Evolutionary conservation across 2,888 invertebrate genomes (phyloP), one percentile per base, ranked within the genome.

Genomic region (Trachelus tabidus): DNA sequence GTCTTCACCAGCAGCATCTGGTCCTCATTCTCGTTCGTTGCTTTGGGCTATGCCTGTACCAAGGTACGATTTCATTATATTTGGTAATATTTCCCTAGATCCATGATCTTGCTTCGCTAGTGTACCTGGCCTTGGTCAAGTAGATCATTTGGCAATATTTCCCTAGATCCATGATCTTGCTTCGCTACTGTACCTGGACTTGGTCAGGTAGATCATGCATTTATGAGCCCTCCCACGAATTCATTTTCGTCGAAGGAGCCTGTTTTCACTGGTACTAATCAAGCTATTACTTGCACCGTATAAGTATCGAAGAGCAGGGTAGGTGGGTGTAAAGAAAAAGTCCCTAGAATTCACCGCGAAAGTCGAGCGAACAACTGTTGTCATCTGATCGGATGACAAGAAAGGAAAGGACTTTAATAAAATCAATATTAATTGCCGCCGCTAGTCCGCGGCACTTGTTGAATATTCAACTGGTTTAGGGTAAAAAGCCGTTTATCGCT

Each of bases 351-450:
- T 56, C 2, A 56, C 23, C 56, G 56, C 23, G 9, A 56, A 56
- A 56, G 23, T 56, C 56, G 23, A 56, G 9, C 23, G 56, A 23
- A 79, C 77, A 76, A 77, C 75, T 76, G 80, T 80, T 78, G 74
- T 56, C 69, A 71, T 12, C 40, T 23, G 71, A 56, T 69, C 15
- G 68, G 35, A 37, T 4, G 75, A 73, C 79, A 85, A 89, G 87
- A 86, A 89, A 85, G 84, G 84, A 81, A 81, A 82, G 87, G 56
- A 23, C 56, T 87, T 90, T 90, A 90, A 90, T 90, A 89, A 90
- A 90, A 90, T 90, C 89, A 89, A 90, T 90, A 90, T 90, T 90
- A 90, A 90, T 90, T 90, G 88, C 87, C 84, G 83, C 83, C 80
- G 85, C 74, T 73, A 76, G 34, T 76, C 79, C 78, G 76, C 75